Conservation (phyloP, 2,113 vertebrate genomes). For the Notothenia rossii region DNA sequence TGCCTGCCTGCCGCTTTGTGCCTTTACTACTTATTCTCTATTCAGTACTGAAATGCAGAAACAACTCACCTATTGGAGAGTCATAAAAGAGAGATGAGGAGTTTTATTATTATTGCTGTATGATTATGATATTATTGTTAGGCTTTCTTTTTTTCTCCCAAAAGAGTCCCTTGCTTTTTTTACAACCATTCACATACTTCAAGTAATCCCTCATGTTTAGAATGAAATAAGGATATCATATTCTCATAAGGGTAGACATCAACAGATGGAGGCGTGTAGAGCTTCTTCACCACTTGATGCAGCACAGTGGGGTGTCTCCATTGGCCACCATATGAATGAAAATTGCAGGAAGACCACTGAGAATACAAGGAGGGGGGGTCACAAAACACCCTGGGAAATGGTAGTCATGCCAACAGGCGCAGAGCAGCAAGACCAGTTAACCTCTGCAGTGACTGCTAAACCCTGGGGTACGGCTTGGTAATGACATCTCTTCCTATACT, state of each 20-base stretch:
- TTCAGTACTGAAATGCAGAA: slow-evolving; percentile 73
- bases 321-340: slow-evolving; percentile 66
- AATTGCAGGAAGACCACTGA: slow-evolving; percentile 47
- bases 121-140: slow-evolving; percentile 64
- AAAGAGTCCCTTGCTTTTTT: slow-evolving; percentile 34
- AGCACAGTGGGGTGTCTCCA: slow-evolving; percentile 31
- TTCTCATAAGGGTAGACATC: slow-evolving; percentile 42
- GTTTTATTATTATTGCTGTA: slow-evolving; percentile 71
- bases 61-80: slow-evolving; percentile 74
- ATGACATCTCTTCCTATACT: slow-evolving; percentile 70
- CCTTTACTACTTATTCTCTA: slow-evolving; percentile 61
- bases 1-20: slow-evolving; percentile 71
- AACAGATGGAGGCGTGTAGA: slow-evolving; percentile 50
- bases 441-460: slow-evolving; percentile 74
- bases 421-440: slow-evolving; percentile 78
- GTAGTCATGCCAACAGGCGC: slow-evolving; percentile 79
- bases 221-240: slow-evolving; percentile 41
- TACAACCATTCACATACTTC: slow-evolving; percentile 28
- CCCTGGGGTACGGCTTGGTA: slow-evolving; percentile 71
- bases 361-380: slow-evolving; percentile 49
- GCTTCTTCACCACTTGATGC: slow-evolving; percentile 36
- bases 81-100: slow-evolving; percentile 70
- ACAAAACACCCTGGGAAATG: slow-evolving; percentile 67
- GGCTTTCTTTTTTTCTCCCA: neutral
- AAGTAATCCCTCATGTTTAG: slow-evolving; percentile 55